Conservation (phyloP, 2,888 invertebrate species). For the Thecocarcelia acutangulata region DNA sequence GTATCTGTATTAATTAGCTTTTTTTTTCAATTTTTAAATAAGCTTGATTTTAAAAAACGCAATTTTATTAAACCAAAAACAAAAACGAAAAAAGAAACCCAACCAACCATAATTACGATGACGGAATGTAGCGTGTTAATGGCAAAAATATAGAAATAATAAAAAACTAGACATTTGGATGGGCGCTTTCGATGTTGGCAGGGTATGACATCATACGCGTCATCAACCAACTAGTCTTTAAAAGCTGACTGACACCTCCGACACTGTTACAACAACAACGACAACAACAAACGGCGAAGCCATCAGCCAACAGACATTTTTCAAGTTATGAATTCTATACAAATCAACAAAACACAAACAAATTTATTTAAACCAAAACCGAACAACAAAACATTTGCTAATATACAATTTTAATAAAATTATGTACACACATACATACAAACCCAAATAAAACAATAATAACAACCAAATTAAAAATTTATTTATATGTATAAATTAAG, state of each 20-base stretch:
- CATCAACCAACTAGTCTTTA: slow-evolving; percentile 42
- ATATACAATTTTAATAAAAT: no score
- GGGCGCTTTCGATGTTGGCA: slow-evolving; percentile 33
- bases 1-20: no score
- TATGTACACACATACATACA: no score
- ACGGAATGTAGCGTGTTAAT: slow-evolving; percentile 18
- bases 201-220: slow-evolving; percentile 64
- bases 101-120: slow-evolving; percentile 49
- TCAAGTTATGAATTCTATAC: slow-evolving; percentile 20
- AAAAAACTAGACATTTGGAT: slow-evolving; percentile 10
- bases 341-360: slow-evolving; percentile 48
- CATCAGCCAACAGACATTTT: slow-evolving; percentile 19
- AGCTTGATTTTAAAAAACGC: neutral
- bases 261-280: slow-evolving; percentile 43
- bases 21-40: no score
- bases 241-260: slow-evolving; percentile 64
- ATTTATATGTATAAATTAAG: no score
- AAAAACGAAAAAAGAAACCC: slow-evolving; percentile 13
- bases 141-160: neutral
- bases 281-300: slow-evolving; percentile 17
- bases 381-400: neutral
- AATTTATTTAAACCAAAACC: slow-evolving; percentile 37
- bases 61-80: slow-evolving; percentile 1
- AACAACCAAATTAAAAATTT: no score
- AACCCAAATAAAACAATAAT: no score